Evolutionary conservation across 2,113 vertebrate genomes (phyloP), one percentile per base, ranked within the genome.

Genomic region (Psittacula cyanocephala): DNA sequence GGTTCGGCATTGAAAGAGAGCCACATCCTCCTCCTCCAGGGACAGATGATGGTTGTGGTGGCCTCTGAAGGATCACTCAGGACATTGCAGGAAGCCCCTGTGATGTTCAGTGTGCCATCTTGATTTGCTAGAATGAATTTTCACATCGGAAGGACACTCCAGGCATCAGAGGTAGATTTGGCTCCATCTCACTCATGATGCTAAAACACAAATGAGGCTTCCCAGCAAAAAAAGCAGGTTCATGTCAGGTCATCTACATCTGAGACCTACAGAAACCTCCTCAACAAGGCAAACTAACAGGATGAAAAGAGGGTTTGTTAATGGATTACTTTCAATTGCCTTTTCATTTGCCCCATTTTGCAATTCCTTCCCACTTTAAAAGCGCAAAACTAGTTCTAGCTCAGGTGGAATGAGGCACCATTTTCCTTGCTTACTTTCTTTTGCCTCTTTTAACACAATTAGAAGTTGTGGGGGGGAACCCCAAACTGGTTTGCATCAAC

Each of bases 341-440:
- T 2, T 27, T 22, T 31, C 63, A 25, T 37, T 10, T 49, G 68
- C 15, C 35, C 46, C 44, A 19, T 80, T 69, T 78, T 65, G 46
- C 65, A 77, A 53, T 85, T 29, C 55, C 49, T 88, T 71, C 39
- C 69, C 43, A 10, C 78, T 84, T 89, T 67, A 85, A 52, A 86
- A 91, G 25, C 29, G 29, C 27, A 44, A 82, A 89, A 47, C 23
- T 55, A 78, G 74, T 29, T 94, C 70, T 23, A 24, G 31, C 65
- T 86, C 60, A 78, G 85, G 17, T 63, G 79, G 75, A 81, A 85
- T 57, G 63, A 94, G 52, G 71, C 84, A 64, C 23, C 39, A 9
- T 68, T 91, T 80, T 82, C 63, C 75, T 29, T 75, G 55, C 80
- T 92, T 94, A 69, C 60, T 94, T 85, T 71, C 65, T 85, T 79